Percentiles rank a stretch among this genome's conserved stretches.
Conservation (phyloP, 1,140 invertebrate genomes). For the Aphaenogaster ashmeadi region DNA sequence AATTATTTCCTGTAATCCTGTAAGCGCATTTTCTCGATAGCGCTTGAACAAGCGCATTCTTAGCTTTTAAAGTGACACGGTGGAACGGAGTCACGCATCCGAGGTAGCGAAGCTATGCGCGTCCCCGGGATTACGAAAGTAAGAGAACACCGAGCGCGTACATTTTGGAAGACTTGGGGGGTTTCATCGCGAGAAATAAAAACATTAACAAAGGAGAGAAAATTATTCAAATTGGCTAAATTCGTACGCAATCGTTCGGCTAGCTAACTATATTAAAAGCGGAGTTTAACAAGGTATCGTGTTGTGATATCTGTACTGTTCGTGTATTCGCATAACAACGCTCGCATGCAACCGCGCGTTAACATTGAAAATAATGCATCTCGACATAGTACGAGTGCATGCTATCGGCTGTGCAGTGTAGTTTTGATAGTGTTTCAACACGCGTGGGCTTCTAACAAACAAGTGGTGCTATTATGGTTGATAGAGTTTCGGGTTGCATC, state of each 20-base stretch:
- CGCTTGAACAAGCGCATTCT: neutral
- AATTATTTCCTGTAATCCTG: conserved; percentile 38
- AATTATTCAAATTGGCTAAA: neutral
- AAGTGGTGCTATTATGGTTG: conserved; percentile 29
- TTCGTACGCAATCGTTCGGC: neutral
- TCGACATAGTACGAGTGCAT: neutral
- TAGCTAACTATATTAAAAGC: neutral
- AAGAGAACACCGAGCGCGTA: neutral
- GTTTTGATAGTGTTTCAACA: conserved; percentile 7
- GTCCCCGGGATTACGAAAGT: neutral
- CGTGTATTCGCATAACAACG: neutral
- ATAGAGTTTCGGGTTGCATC: conserved; percentile 3
- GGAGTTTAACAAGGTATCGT: neutral
- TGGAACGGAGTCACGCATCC: conserved; percentile 18
- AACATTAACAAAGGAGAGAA: neutral
- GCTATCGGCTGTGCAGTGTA: neutral
- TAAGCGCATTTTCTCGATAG: conserved; percentile 28
- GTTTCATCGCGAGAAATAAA: neutral
- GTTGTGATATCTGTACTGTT: neutral
- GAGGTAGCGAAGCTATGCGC: neutral
- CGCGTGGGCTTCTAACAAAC: conserved; percentile 31
- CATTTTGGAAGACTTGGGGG: neutral
- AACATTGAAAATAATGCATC: conserved; percentile 47
- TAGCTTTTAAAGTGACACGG: neutral
- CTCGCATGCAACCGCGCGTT: conserved; percentile 11